These are phyloP conservation scores for Epizoanthus ramosus DNA, from an alignment of 92 coral and sea anemone species.

Conservation along the genomic window DNA sequence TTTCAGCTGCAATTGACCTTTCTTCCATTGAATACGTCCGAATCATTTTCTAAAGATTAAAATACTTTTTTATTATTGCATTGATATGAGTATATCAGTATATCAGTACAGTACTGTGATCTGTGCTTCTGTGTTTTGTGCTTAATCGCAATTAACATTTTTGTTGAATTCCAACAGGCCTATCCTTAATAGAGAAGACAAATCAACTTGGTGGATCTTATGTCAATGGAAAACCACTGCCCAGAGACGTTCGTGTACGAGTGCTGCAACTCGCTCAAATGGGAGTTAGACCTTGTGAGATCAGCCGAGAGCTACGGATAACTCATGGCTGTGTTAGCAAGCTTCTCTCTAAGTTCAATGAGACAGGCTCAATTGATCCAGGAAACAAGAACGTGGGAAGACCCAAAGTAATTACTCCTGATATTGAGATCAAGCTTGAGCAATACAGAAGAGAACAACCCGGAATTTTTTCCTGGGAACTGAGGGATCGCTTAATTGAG, in stretches of 20 bases:
- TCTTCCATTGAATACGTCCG: no score
- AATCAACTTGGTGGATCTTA: constrained; percentile 93
- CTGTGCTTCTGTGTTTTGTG: no score
- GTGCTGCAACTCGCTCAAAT: constrained; percentile 73
- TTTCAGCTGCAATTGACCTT: no score
- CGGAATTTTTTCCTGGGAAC: constrained; percentile 91
- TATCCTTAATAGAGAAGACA: not conserved
- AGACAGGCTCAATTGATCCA: constrained; percentile 81
- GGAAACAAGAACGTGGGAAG: constrained; percentile 77
- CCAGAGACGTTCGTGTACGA: constrained; percentile 69
- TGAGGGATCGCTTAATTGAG: constrained; percentile 73
- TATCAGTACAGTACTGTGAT: no score
- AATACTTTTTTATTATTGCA: no score
- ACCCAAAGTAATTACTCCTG: constrained; percentile 84
- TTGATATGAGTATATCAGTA: no score
- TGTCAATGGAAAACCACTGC: constrained; percentile 81
- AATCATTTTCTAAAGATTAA: no score
- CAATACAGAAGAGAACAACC: constrained; percentile 76
- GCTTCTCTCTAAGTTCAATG: constrained; percentile 78
- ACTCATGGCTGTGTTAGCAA: constrained; percentile 96
- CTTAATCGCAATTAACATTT: no score
- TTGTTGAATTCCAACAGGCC: not conserved
- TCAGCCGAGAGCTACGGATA: constrained; percentile 81
- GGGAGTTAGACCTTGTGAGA: constrained; percentile 92
- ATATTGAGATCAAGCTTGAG: constrained; percentile 77